A percentile compares a stretch with the other conserved stretches of the same genome.
Evolutionary conservation across 37 sponge, comb jelly and placozoan species (phyloP).

Genomic region (Aplysina aerophoba): DNA sequence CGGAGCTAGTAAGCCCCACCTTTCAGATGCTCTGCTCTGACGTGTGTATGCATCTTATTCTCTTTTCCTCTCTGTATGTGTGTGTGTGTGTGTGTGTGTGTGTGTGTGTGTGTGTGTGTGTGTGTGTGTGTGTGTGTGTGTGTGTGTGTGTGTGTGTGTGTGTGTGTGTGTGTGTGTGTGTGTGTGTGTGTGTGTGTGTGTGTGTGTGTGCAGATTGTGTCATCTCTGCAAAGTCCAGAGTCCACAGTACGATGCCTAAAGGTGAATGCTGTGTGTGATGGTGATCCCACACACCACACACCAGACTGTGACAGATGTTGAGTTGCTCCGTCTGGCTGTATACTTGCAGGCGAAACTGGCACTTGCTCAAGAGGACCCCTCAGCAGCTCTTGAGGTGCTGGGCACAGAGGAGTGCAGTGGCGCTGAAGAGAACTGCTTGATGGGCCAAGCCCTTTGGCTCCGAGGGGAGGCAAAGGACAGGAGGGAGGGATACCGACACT

Average conservation of each 20-base stretch:
- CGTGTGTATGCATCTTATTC: too few relatives aligned
- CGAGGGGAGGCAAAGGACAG: background rate
- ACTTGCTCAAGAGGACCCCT: background rate
- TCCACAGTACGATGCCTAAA: too few relatives aligned
- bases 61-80: too few relatives aligned
- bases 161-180: background rate
- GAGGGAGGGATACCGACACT: conserved; percentile 5
- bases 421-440: background rate
- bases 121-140: conserved; percentile 37
- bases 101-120: conserved; percentile 37
- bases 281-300: too few relatives aligned
- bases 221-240: too few relatives aligned
- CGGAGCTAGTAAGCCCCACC: background rate
- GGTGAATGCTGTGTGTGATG: too few relatives aligned
- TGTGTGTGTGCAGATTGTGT: background rate
- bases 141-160: conserved; percentile 33
- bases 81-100: conserved; percentile 1
- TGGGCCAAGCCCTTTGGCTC: background rate
- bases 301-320: too few relatives aligned
- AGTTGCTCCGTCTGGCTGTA: too few relatives aligned
- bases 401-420: too few relatives aligned
- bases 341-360: background rate
- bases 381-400: background rate
- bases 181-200: background rate
- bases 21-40: too few relatives aligned